Conservation (phyloP, 1,140 invertebrate genomes). For the Drusus annulatus region DNA sequence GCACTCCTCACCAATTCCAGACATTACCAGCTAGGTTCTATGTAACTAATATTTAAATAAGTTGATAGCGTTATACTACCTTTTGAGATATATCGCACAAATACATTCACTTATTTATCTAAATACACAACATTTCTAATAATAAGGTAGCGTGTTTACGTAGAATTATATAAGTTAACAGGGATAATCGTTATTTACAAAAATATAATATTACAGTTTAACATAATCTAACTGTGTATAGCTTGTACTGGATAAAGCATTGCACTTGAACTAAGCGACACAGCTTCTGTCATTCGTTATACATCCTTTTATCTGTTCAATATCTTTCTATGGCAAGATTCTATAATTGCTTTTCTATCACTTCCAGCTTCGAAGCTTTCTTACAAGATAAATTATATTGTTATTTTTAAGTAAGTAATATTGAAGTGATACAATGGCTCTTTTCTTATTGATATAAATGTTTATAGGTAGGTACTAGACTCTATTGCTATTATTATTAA, state of each 20-base stretch:
- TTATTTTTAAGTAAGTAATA: not conserved
- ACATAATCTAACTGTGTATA: not conserved
- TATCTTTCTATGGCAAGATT: not conserved
- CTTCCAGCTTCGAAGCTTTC: not conserved
- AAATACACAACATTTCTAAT: conserved; percentile 11
- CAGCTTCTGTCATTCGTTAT: too few species aligned
- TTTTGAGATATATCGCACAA: conserved; percentile 46
- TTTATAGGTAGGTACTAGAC: too few species aligned
- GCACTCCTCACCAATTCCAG: conserved; percentile 51
- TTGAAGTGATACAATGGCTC: not conserved
- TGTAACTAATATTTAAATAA: conserved; percentile 49
- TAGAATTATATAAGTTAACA: conserved; percentile 23
- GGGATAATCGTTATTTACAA: conserved; percentile 22
- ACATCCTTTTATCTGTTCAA: not conserved
- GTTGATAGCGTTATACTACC: conserved; percentile 6
- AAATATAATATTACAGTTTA: not conserved
- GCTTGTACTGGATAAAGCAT: conserved; percentile 11
- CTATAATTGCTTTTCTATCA: not conserved
- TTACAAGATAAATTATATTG: not conserved
- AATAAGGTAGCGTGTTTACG: conserved; percentile 22
- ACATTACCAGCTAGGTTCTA: conserved; percentile 49
- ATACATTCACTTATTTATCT: conserved; percentile 43
- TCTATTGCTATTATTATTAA: too few species aligned
- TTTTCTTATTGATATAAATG: too few species aligned
- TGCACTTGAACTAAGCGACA: not conserved